These are phyloP conservation scores for Orthonyx spaldingii DNA, from an alignment of 2,113 vertebrate genomes.

Conservation along the genomic window DNA sequence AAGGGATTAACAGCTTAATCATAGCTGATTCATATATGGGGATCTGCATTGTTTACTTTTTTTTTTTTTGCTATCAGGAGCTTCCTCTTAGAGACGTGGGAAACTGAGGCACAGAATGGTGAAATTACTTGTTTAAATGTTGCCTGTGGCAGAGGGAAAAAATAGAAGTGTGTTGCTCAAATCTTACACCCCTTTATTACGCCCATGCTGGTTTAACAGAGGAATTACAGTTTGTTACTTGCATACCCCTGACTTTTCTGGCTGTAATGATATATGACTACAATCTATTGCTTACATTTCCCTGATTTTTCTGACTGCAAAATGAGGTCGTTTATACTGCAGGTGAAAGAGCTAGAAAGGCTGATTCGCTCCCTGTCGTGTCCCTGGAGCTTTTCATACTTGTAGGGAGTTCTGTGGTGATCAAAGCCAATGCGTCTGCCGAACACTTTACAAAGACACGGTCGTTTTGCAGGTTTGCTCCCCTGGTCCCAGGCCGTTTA, in stretches of 20 bases:
- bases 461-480: background rate
- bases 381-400: background rate
- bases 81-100: background rate
- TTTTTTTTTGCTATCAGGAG: background rate
- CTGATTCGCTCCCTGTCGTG: accelerated
- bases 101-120: background rate
- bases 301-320: background rate
- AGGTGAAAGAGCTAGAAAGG: background rate
- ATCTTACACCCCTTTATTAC: background rate
- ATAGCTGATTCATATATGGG: background rate
- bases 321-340: background rate
- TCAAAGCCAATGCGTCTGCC: background rate
- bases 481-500: background rate
- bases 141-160: background rate
- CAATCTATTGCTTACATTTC: background rate
- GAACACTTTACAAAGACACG: background rate
- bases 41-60: background rate
- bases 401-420: background rate
- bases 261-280: background rate
- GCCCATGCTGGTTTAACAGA: background rate
- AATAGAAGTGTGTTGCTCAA: accelerated
- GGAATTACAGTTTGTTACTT: background rate
- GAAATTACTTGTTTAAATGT: background rate
- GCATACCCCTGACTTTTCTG: background rate
- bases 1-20: background rate